These are phyloP conservation scores for Psophia crepitans DNA, from an alignment of 2,113 vertebrate genomes.

Conservation along the genomic window DNA sequence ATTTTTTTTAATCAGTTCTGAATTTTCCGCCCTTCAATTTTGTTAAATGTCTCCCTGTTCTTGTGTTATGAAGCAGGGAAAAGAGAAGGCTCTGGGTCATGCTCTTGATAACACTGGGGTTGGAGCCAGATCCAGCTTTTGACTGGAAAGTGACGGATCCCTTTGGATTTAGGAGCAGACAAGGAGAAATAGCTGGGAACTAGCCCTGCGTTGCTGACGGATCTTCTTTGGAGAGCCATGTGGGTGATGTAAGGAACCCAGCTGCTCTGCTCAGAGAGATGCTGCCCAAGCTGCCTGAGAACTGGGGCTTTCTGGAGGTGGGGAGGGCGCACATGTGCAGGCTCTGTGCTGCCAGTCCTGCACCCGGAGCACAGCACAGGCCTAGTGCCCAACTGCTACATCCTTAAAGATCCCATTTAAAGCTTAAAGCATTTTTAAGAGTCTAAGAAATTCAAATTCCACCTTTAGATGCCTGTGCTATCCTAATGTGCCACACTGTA, in stretches of 20 bases:
- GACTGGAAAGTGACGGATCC: not conserved
- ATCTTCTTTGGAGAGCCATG: not conserved
- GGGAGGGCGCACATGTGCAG: not conserved
- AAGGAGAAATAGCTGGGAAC: not conserved
- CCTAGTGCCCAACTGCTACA: not conserved
- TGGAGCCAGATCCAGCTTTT: not conserved
- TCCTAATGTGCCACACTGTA: not conserved
- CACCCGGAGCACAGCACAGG: not conserved
- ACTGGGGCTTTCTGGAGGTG: not conserved
- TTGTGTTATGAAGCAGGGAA: not conserved
- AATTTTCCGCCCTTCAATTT: not conserved
- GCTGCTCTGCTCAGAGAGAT: not conserved
- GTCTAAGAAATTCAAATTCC: not conserved
- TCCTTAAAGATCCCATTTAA: not conserved
- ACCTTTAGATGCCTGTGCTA: not conserved
- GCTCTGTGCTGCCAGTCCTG: not conserved
- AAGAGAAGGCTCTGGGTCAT: not conserved
- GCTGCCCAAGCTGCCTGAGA: not conserved
- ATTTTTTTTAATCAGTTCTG: not conserved
- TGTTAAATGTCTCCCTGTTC: not conserved
- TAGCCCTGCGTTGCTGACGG: not conserved
- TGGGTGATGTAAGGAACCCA: not conserved
- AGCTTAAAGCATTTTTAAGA: not conserved
- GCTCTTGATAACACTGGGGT: not conserved
- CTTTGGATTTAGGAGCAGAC: not conserved